These are phyloP conservation scores for Butorides virescens DNA, from an alignment of 2,113 vertebrate species.

Conservation along the genomic window DNA sequence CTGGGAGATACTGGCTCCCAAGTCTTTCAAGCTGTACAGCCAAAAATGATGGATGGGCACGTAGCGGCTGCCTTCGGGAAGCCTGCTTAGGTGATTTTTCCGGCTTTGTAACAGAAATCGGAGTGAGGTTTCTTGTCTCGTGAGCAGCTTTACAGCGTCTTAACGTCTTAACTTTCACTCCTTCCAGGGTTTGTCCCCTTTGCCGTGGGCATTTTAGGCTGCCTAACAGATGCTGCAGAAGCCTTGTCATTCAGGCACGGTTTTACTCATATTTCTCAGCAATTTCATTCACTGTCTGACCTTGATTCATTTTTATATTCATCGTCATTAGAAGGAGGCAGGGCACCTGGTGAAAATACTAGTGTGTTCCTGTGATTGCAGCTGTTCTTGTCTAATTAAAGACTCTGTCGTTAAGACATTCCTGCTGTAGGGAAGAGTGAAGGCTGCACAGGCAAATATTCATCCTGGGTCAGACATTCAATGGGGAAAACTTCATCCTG, in stretches of 20 bases:
- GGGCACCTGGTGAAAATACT: not conserved
- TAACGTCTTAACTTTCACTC: not conserved
- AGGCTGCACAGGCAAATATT: not conserved
- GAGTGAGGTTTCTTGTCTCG: not conserved
- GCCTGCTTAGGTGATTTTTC: not conserved
- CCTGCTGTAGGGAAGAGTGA: not conserved
- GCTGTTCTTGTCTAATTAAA: not conserved
- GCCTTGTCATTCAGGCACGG: not conserved
- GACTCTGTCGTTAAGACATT: not conserved
- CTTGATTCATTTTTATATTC: not conserved
- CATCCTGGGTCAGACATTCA: not conserved
- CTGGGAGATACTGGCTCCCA: not conserved
- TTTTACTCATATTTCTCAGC: not conserved
- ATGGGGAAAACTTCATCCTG: not conserved
- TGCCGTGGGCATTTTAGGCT: accelerated
- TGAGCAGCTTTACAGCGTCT: not conserved
- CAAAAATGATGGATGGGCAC: not conserved
- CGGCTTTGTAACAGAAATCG: not conserved
- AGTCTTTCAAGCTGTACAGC: not conserved
- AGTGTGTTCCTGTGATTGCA: not conserved
- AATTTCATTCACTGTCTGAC: not conserved
- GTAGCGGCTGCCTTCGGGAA: not conserved
- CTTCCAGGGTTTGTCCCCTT: not conserved
- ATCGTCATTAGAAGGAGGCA: not conserved
- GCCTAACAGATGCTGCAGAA: accelerated